These are phyloP conservation scores for Dolichomitus sp. DNA, from an alignment of 2,888 invertebrate species.

Conservation along the genomic window DNA sequence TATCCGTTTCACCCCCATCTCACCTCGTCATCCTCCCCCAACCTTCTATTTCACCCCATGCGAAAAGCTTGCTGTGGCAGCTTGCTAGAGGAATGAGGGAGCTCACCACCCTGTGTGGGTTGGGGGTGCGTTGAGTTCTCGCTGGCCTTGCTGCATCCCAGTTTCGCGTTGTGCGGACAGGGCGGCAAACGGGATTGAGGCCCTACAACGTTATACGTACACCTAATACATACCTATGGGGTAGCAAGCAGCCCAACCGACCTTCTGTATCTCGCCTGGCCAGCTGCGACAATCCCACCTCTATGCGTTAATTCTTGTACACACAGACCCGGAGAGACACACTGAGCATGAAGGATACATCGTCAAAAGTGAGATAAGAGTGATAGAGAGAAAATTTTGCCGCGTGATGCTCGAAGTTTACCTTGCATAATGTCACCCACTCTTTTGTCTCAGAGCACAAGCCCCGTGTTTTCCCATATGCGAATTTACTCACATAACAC, in stretches of 20 bases:
- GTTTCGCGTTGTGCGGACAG: conserved; percentile 27
- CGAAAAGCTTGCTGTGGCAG: conserved; percentile 47
- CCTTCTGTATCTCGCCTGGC: conserved; percentile 81
- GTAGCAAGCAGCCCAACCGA: conserved; percentile 57
- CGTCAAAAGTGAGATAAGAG: conserved; percentile 46
- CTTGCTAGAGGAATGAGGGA: conserved; percentile 37
- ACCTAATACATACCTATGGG: conserved; percentile 32
- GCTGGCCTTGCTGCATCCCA: conserved; percentile 20
- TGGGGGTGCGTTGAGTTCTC: conserved; percentile 28
- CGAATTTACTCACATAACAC: conserved; percentile 35
- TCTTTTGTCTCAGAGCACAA: conserved; percentile 61
- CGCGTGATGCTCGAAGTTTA: conserved; percentile 76
- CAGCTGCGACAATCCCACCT: conserved; percentile 84
- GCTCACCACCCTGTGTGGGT: conserved; percentile 19
- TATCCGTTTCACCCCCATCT: conserved; percentile 59
- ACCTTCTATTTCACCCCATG: conserved; percentile 47
- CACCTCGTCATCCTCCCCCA: conserved; percentile 46
- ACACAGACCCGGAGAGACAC: conserved; percentile 69
- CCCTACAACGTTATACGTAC: conserved; percentile 17
- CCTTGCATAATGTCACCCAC: conserved; percentile 79
- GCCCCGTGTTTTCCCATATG: conserved; percentile 37
- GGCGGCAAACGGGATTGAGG: conserved; percentile 28
- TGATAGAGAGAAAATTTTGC: conserved; percentile 53
- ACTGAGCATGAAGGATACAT: conserved; percentile 73
- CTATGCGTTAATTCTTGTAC: conserved; percentile 81